Percentiles rank a stretch among this genome's conserved stretches.
Evolutionary conservation across 2,888 invertebrate genomes (phyloP).

Genomic region (Steinernema hermaphroditum): DNA sequence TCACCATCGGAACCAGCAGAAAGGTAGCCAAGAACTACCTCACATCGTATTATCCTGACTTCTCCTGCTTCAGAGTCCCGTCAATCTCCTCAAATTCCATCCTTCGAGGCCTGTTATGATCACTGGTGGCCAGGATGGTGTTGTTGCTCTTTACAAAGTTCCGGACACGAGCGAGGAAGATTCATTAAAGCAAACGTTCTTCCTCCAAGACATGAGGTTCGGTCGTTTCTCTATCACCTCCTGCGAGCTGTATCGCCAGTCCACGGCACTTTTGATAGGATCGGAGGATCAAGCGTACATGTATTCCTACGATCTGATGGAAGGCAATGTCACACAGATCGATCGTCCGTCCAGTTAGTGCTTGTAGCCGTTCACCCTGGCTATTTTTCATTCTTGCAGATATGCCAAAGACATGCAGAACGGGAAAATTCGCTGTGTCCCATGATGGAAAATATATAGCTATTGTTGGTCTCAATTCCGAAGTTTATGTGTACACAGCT

Average conservation of each 20-base stretch:
- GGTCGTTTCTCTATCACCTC: constrained; percentile 35
- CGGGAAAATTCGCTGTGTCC: constrained; percentile 35
- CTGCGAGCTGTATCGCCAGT: constrained; percentile 40
- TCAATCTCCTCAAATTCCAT: constrained; percentile 42
- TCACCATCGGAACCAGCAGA: background rate
- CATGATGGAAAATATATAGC: constrained; percentile 44
- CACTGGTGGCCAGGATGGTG: constrained; percentile 34
- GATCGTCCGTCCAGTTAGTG: constrained; percentile 18
- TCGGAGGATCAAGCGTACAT: constrained; percentile 33
- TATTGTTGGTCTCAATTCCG: constrained; percentile 33
- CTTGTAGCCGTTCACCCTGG: constrained; percentile 28
- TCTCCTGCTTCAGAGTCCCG: constrained; percentile 38
- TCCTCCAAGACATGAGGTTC: constrained; percentile 44
- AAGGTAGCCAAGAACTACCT: background rate
- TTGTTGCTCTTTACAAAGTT: constrained; percentile 39
- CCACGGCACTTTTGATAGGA: constrained; percentile 36
- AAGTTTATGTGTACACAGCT: constrained; percentile 40
- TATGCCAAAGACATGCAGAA: constrained; percentile 18
- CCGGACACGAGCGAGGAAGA: constrained; percentile 32
- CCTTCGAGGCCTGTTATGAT: constrained; percentile 44
- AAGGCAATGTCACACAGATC: constrained; percentile 25
- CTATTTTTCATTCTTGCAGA: too few species aligned
- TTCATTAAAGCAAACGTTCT: constrained; percentile 34
- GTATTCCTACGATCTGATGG: constrained; percentile 40
- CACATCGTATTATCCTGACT: too few species aligned